These are phyloP conservation scores for Hippocampus mohnikei DNA, from an alignment of 2,113 vertebrate genomes.

Conservation along the genomic window DNA sequence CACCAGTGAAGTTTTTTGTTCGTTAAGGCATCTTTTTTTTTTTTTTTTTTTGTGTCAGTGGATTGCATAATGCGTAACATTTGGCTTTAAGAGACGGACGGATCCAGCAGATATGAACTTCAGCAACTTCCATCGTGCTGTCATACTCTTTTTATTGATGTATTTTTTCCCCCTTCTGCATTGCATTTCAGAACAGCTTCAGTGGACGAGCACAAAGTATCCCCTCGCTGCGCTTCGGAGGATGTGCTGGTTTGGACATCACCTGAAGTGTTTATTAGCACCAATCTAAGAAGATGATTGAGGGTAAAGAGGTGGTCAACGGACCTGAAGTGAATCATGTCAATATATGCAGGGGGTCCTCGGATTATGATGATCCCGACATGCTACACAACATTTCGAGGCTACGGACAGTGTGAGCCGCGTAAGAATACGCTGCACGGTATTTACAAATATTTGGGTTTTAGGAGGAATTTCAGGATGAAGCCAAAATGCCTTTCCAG, in stretches of 20 bases:
- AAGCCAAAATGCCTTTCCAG: neutral
- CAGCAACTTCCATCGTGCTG: constrained; percentile 49
- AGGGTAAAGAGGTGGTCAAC: constrained; percentile 25
- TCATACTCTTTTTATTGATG: constrained; percentile 56
- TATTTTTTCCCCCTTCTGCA: constrained; percentile 24
- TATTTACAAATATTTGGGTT: neutral
- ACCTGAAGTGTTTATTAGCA: constrained; percentile 65
- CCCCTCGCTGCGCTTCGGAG: constrained; percentile 2
- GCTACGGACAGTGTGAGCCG: neutral
- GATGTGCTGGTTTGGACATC: constrained; percentile 45
- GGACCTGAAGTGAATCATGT: constrained; percentile 12
- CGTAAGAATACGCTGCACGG: too few relatives aligned
- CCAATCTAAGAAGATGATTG: constrained; percentile 42
- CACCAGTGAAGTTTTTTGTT: constrained; percentile 58
- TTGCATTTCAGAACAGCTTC: constrained; percentile 12
- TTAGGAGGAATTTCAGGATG: neutral
- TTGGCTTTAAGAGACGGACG: constrained; percentile 45
- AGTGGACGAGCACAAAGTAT: constrained; percentile 25
- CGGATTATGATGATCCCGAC: neutral
- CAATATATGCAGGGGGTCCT: neutral
- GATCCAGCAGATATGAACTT: constrained; percentile 50
- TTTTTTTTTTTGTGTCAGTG: constrained; percentile 36
- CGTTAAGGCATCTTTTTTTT: constrained; percentile 67
- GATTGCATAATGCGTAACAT: constrained; percentile 68
- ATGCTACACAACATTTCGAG: neutral